Evolutionary conservation across 2,113 vertebrate genomes (phyloP).

Genomic region (Marmota monax): DNA sequence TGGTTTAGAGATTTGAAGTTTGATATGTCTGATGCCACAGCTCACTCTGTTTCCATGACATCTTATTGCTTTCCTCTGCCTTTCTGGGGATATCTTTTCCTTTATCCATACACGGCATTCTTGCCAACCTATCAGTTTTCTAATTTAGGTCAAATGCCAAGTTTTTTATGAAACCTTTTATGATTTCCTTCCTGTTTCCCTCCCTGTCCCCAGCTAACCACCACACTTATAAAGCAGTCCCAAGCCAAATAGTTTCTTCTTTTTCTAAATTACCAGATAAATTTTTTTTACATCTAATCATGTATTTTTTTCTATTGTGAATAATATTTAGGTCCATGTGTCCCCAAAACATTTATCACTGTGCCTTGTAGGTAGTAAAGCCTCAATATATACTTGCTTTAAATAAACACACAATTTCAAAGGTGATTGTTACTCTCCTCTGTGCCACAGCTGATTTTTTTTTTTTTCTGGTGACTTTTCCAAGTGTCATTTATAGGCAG

Average conservation of each 20-base stretch:
- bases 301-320: conserved; percentile 2
- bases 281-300: not conserved
- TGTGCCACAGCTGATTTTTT: conserved; percentile 23
- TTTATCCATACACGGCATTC: not conserved
- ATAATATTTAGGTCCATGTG: not conserved
- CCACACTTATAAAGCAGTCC: not conserved
- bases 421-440: not conserved
- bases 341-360: not conserved
- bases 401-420: not conserved
- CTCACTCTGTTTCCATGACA: not conserved
- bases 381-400: not conserved
- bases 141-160: not conserved
- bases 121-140: not conserved
- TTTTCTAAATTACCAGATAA: not conserved
- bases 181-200: not conserved
- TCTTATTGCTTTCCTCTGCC: not conserved
- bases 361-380: not conserved
- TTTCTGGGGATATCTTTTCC: conserved; percentile 17
- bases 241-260: not conserved
- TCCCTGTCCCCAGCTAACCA: not conserved
- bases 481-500: not conserved
- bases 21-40: not conserved
- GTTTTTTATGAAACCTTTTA: not conserved
- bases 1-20: not conserved
- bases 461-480: conserved; percentile 30